These are phyloP conservation scores for Bombus confusus DNA, from an alignment of 1,140 invertebrate genomes.

Conservation along the genomic window DNA sequence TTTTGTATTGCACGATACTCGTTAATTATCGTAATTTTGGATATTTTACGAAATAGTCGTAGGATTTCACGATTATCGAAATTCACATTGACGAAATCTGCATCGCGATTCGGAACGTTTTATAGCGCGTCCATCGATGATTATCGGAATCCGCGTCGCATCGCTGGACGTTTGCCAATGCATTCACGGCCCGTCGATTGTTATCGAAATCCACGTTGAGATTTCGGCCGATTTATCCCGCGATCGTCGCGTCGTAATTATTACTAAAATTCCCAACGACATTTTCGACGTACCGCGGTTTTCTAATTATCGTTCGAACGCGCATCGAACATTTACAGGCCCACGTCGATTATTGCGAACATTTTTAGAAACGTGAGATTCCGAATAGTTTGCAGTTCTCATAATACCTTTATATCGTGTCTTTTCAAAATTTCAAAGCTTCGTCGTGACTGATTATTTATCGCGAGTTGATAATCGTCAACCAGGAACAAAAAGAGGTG, in stretches of 20 bases:
- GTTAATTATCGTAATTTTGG: neutral
- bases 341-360: too few relatives aligned
- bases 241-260: neutral
- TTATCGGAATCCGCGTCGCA: conserved; percentile 16
- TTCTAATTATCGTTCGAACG: neutral
- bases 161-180: neutral
- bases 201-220: neutral
- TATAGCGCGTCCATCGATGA: neutral
- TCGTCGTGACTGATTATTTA: neutral
- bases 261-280: neutral
- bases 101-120: neutral
- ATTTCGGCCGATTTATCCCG: neutral
- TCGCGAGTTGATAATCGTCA: conserved; percentile 17
- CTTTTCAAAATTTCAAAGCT: neutral
- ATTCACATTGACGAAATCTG: neutral
- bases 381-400: neutral
- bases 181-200: neutral
- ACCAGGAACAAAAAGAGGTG: neutral
- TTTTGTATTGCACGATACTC: too few relatives aligned
- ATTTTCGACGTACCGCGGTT: neutral
- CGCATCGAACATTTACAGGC: neutral
- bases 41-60: neutral
- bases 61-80: neutral
- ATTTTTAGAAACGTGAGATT: neutral
- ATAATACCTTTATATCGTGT: neutral